These are phyloP conservation scores for Jordanella pulchra DNA, from an alignment of 2,797 vertebrate genomes.

Conservation along the genomic window DNA sequence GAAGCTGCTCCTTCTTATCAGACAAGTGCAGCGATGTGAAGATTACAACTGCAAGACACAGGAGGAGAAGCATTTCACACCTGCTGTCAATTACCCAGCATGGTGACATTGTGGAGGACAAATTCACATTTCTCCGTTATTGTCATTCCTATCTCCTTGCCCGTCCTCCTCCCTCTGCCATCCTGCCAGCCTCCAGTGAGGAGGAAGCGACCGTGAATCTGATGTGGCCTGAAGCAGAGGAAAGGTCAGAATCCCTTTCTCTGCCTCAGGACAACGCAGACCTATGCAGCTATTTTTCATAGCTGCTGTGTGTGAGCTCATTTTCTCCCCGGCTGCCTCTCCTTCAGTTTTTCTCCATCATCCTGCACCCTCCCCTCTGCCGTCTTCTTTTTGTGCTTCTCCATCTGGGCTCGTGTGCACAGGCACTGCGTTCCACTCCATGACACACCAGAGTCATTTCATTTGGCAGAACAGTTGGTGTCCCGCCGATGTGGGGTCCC, in stretches of 20 bases:
- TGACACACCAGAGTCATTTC: constrained; percentile 71
- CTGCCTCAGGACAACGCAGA: constrained; percentile 72
- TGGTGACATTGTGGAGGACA: constrained; percentile 79
- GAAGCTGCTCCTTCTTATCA: constrained; percentile 67
- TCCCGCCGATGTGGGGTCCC: constrained; percentile 57
- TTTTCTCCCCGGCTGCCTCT: constrained; percentile 49
- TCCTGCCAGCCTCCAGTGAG: constrained; percentile 57
- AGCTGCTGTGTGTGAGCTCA: constrained; percentile 40
- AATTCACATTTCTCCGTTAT: constrained; percentile 62
- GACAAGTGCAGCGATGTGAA: constrained; percentile 55
- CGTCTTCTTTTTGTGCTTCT: constrained; percentile 48
- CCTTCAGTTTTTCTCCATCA: constrained; percentile 43
- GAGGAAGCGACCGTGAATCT: constrained; percentile 65
- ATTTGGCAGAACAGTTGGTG: constrained; percentile 68
- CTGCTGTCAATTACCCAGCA: constrained; percentile 49
- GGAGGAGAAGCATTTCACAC: constrained; percentile 29
- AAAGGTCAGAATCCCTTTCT: constrained; percentile 77
- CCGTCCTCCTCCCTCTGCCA: constrained; percentile 14
- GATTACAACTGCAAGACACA: constrained; percentile 68
- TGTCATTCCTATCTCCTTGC: constrained; percentile 39
- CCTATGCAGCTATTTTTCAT: constrained; percentile 70
- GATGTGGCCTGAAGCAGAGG: constrained; percentile 66
- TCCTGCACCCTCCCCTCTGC: constrained; percentile 23
- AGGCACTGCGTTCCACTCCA: constrained; percentile 68
- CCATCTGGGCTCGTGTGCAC: constrained; percentile 69